Percentiles rank a stretch among this genome's conserved stretches.
Evolutionary conservation across 2,113 vertebrate species (phyloP).

Genomic region (Sinocyclocheilus rhinocerous): DNA sequence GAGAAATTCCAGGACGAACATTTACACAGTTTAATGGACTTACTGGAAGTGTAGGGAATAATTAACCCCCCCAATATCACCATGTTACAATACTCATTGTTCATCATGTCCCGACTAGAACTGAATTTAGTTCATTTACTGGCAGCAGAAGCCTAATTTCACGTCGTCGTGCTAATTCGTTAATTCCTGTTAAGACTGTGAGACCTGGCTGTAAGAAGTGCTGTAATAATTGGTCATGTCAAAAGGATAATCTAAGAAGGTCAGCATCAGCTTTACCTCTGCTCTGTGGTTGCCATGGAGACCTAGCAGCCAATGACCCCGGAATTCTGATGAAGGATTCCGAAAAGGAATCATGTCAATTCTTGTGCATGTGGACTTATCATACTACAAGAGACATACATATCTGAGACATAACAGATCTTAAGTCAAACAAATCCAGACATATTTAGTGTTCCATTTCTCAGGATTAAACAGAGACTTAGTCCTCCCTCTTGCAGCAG

Average conservation of each 20-base stretch:
- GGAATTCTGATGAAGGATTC: conserved; percentile 14
- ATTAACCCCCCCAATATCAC: not conserved
- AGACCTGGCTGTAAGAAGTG: conserved; percentile 5
- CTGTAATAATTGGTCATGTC: conserved; percentile 13
- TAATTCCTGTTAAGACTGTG: not conserved
- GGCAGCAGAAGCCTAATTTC: not conserved
- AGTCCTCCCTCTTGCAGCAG: not conserved
- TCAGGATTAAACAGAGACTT: not conserved
- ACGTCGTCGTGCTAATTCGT: not conserved
- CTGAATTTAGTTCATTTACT: not conserved
- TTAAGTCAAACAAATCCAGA: not conserved
- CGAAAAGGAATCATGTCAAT: not conserved
- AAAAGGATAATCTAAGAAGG: conserved; percentile 25
- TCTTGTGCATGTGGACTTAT: conserved; percentile 15
- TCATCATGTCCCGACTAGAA: not conserved
- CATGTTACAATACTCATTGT: conserved; percentile 16
- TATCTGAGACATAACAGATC: not conserved
- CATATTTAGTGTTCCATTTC: not conserved
- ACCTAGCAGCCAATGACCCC: conserved; percentile 16
- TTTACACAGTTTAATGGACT: conserved; percentile 11
- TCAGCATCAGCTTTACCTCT: conserved; percentile 45
- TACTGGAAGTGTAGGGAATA: conserved; percentile 6
- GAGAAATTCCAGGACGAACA: not conserved
- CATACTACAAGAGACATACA: conserved; percentile 3
- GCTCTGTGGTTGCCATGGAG: conserved; percentile 23